phyloP scores from a whole-genome alignment of 2,797 vertebrate genomes.

The Myoxocephalus aenaeus region DNA sequence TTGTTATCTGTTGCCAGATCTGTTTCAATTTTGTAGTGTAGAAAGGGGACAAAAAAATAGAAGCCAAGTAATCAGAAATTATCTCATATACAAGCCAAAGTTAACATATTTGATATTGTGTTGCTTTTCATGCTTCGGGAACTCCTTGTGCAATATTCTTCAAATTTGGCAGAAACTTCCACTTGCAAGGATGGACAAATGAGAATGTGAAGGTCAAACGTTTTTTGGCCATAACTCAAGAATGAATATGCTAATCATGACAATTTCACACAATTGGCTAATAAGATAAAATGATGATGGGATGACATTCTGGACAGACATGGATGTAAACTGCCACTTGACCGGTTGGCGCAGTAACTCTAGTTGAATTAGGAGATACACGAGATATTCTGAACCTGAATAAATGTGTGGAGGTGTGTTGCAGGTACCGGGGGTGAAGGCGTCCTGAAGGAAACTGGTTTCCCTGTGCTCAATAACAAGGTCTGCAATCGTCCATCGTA shows the following conservation, averaged over 20 bases:
- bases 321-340: background rate
- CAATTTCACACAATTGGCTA: background rate
- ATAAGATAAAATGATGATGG: background rate
- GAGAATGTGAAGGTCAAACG: background rate
- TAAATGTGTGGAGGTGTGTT: slow-evolving; percentile 20
- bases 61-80: background rate
- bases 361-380: background rate
- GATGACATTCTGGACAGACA: background rate
- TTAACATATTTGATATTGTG: background rate
- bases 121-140: background rate
- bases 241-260: background rate
- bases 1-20: background rate
- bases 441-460: slow-evolving; percentile 90
- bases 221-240: background rate
- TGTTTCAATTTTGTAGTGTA: background rate
- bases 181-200: background rate
- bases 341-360: background rate
- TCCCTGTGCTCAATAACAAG: slow-evolving; percentile 96
- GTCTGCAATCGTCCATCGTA: slow-evolving; percentile 91
- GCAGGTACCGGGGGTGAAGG: slow-evolving; percentile 87
- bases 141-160: background rate
- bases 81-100: background rate
- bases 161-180: background rate
- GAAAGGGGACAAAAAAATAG: background rate
- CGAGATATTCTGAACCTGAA: background rate